Conservation (phyloP, 2,113 vertebrate species). For the Nothobranchius kuhntae region DNA sequence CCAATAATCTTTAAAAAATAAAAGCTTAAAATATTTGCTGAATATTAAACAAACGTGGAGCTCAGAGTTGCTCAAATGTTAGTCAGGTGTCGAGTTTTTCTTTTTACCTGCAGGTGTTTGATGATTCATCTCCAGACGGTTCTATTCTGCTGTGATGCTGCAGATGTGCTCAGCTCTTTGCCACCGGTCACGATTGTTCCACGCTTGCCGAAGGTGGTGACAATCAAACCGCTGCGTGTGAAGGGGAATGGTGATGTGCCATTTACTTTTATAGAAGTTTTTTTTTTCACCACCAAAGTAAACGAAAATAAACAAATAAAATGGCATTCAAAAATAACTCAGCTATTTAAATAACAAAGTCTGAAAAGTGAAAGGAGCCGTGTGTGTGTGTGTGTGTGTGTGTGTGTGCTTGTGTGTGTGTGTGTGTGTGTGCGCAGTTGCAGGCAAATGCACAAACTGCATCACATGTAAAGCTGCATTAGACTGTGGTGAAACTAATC, state of each 20-base stretch:
- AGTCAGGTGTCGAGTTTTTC: slow-evolving; percentile 13
- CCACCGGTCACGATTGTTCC: slow-evolving; percentile 40
- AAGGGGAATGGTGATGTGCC: slow-evolving; percentile 43
- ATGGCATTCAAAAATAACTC: not conserved
- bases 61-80: slow-evolving; percentile 1
- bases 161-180: slow-evolving; percentile 25
- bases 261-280: slow-evolving; percentile 17
- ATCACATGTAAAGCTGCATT: slow-evolving; percentile 32
- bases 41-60: not conserved
- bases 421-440: slow-evolving; percentile 13
- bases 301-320: not conserved
- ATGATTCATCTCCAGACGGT: slow-evolving; percentile 42
- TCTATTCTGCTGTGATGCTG: slow-evolving; percentile 22
- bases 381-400: slow-evolving; percentile 11
- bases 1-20: too few relatives aligned
- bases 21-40: too few relatives aligned
- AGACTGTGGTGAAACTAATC: slow-evolving; percentile 60
- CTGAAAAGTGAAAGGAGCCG: not conserved
- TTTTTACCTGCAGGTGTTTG: slow-evolving; percentile 19
- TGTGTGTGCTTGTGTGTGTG: not conserved
- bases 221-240: slow-evolving; percentile 1
- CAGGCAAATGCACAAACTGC: slow-evolving; percentile 27
- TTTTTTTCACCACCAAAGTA: slow-evolving; percentile 5
- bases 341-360: not conserved
- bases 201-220: slow-evolving; percentile 32